Conservation (phyloP, 2,113 vertebrate species). For the Catharus fuscescens region DNA sequence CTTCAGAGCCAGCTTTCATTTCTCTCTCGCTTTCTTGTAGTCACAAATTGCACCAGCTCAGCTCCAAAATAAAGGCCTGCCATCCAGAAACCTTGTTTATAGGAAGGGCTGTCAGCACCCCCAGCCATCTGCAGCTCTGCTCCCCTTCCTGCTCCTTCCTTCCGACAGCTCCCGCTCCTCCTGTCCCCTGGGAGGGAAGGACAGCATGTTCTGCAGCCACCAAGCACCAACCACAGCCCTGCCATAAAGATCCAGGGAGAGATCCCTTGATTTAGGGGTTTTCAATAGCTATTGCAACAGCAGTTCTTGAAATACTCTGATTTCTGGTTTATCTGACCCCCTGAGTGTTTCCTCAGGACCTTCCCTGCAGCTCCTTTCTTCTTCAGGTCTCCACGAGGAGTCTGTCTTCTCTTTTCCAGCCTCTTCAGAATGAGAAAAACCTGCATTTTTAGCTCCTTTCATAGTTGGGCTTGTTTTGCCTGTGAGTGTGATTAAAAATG, state of each 20-base stretch:
- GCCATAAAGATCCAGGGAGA: neutral
- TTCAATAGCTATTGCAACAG: neutral
- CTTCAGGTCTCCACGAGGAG: neutral
- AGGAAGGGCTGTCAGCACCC: neutral
- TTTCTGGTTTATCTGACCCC: neutral
- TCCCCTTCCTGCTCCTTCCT: neutral
- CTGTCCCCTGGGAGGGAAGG: neutral
- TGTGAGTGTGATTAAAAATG: neutral
- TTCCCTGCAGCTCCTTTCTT: neutral
- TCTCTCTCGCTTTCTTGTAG: neutral
- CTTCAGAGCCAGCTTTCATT: neutral
- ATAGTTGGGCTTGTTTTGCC: neutral
- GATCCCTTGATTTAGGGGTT: neutral
- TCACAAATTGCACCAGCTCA: neutral
- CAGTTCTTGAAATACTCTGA: neutral
- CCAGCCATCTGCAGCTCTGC: neutral
- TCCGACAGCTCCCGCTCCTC: neutral
- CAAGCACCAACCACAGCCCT: neutral
- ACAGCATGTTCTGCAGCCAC: neutral
- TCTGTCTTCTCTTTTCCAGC: neutral
- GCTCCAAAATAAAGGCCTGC: neutral
- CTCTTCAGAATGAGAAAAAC: neutral
- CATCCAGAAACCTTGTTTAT: neutral
- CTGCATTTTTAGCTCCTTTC: neutral
- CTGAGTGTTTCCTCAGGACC: accelerated